Conservation (phyloP, 2,797 vertebrate species). For the Bradypus variegatus region DNA sequence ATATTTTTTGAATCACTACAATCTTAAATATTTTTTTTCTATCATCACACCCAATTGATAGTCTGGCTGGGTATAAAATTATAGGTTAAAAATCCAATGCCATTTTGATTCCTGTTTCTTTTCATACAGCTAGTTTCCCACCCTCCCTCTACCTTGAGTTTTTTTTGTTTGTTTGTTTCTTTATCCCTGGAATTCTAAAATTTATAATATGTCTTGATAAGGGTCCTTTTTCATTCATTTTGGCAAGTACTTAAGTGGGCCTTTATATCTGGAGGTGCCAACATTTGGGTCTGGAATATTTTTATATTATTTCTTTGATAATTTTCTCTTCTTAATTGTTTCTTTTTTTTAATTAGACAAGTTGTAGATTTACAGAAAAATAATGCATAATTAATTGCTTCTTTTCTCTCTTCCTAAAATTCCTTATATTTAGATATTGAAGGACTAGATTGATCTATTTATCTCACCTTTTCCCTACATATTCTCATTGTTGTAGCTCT, state of each 20-base stretch:
- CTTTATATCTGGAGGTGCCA: background rate
- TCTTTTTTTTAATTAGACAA: background rate
- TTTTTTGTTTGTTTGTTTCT: background rate
- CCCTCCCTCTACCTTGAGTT: too few species aligned
- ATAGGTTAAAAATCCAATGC: background rate
- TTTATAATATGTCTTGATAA: background rate
- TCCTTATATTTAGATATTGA: background rate
- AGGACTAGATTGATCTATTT: background rate
- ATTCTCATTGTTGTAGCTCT: background rate
- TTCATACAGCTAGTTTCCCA: background rate
- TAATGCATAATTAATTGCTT: too few species aligned
- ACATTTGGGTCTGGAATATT: background rate
- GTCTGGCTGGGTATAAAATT: conserved; percentile 29
- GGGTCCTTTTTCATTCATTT: background rate
- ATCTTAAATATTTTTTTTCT: background rate
- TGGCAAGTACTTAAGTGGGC: background rate
- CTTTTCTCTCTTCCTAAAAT: background rate
- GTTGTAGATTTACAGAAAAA: background rate
- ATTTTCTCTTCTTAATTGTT: background rate
- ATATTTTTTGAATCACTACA: conserved; percentile 28
- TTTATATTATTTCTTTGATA: background rate
- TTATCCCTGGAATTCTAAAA: background rate
- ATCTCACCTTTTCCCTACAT: background rate
- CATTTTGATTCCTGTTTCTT: background rate
- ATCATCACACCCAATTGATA: background rate